These are phyloP conservation scores for Nematolebias whitei DNA, from an alignment of 2,113 vertebrate species.

Conservation along the genomic window DNA sequence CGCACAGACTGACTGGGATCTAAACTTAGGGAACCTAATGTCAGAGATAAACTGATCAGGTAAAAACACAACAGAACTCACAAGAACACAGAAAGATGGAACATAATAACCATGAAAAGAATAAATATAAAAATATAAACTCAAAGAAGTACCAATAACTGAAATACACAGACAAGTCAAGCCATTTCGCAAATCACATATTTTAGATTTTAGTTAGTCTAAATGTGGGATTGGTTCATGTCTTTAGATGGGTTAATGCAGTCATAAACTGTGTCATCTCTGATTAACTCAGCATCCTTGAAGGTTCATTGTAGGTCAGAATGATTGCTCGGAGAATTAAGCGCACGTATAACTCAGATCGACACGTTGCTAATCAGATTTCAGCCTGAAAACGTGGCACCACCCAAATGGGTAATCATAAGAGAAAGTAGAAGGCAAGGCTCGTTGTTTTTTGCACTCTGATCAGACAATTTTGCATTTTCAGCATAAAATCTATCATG, in stretches of 20 bases:
- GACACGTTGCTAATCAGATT: slow-evolving; percentile 11
- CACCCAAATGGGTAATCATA: slow-evolving; percentile 7
- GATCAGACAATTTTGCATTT: background rate
- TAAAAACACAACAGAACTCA: no score
- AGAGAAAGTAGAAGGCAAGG: background rate
- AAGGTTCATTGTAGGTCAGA: slow-evolving; percentile 51
- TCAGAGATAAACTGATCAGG: no score
- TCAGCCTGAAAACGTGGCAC: background rate
- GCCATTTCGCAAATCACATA: no score
- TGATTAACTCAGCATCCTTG: slow-evolving; percentile 45
- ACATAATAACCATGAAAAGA: no score
- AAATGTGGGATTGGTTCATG: background rate
- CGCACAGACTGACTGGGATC: no score
- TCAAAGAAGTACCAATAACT: no score
- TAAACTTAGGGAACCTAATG: no score
- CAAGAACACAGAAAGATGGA: no score
- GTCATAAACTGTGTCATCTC: background rate
- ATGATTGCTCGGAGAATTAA: slow-evolving; percentile 31
- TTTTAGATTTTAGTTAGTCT: no score
- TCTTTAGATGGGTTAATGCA: background rate
- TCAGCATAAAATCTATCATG: background rate
- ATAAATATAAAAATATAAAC: no score
- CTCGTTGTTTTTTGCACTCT: background rate
- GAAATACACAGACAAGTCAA: no score
- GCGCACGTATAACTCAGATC: slow-evolving; percentile 4